Evolutionary conservation across 2,888 invertebrate genomes (phyloP), one percentile per base, ranked within the genome.

Genomic region (Ashinkailepas kermadecensis): DNA sequence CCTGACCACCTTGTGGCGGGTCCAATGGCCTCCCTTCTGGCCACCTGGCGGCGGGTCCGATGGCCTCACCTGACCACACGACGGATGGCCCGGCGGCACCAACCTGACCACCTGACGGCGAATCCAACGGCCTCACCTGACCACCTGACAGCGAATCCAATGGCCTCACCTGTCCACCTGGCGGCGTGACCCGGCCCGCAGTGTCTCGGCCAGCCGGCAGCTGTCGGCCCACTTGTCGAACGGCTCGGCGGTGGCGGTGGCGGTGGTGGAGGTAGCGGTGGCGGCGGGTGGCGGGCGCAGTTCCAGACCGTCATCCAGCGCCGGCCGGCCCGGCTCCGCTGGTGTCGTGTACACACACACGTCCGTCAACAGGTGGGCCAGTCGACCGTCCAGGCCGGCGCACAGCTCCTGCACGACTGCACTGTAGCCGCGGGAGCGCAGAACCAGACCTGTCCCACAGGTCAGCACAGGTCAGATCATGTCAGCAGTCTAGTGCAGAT

Each of bases 401-500:
- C 93, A 94, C 0, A 94, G 89, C 86, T 91, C 90, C 79, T 94
- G 92, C 70, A 95, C 88, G 54, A 91, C 91, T 0, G 91, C 91
- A 0, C 94, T 93, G 87, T 92, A 94, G 0, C 95, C 95, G 85
- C 92, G 91, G 2, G 74, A 25, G 4, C 8, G 93, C 74, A 74
- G 74, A 39, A 74, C 74, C 54, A 74, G 74, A 21, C 74, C 74
- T 74, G 74, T 15, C 15, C 8, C 62, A 18, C 18, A 13, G 62
- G 18, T 62, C 15, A 62, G 62, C n/a, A 67, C 25, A 65, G 62
- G 62, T 64, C 62, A 64, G 62, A 6, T 18, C 39, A 39, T 1
- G 39, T 39, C 39, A 39, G 39, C 39, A 39, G 39, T 39, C 39
- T 39, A 4, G 39, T 39, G 39, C 39, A 39, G 39, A 39, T 39